Conservation (phyloP, 1,140 invertebrate genomes). For the Sipha flava region DNA sequence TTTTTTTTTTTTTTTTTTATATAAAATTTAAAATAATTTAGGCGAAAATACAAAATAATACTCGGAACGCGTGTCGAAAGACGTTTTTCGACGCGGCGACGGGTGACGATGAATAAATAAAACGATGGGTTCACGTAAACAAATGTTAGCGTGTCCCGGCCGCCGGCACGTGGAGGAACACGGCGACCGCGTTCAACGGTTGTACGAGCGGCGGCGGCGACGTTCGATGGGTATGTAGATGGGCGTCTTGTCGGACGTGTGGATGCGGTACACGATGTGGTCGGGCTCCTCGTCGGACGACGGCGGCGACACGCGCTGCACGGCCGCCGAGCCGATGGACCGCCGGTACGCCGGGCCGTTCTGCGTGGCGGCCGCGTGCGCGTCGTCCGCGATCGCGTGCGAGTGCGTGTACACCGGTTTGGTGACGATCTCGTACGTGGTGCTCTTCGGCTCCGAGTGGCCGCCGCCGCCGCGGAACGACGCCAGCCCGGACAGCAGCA, state of each 20-base stretch:
- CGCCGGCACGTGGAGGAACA: too few species aligned
- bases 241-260: slow-evolving; percentile 11
- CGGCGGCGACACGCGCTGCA: not conserved
- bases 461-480: slow-evolving; percentile 55
- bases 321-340: slow-evolving; percentile 31
- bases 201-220: not conserved
- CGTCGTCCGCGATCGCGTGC: slow-evolving; percentile 56
- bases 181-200: too few species aligned
- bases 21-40: too few species aligned
- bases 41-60: too few species aligned
- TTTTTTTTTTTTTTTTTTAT: too few species aligned
- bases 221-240: slow-evolving; percentile 29
- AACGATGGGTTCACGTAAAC: too few species aligned
- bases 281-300: slow-evolving; percentile 8
- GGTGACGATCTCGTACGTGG: slow-evolving; percentile 73
- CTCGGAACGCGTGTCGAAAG: too few species aligned
- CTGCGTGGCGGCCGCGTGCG: slow-evolving; percentile 44
- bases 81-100: too few species aligned
- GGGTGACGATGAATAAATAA: too few species aligned
- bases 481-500: slow-evolving; percentile 66
- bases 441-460: slow-evolving; percentile 49
- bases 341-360: slow-evolving; percentile 36
- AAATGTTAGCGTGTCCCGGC: too few species aligned
- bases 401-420: slow-evolving; percentile 66
- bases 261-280: slow-evolving; percentile 22